Evolutionary conservation across 2,888 invertebrate species (phyloP).

Genomic region (Tortrix viridana): DNA sequence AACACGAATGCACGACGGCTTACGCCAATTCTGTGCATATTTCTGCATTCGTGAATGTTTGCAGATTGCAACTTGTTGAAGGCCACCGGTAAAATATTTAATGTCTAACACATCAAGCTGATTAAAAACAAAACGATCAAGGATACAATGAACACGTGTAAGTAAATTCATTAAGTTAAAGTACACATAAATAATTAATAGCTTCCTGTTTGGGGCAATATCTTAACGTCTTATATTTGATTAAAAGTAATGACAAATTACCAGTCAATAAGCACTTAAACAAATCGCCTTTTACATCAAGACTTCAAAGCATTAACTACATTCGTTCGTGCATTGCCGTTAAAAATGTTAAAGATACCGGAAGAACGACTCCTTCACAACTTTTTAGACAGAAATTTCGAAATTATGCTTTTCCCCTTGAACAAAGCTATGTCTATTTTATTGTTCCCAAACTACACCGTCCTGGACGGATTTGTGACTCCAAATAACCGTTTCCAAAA

Average conservation of each 20-base stretch:
- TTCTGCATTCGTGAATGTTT: too few species aligned
- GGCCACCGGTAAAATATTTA: too few species aligned
- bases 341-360: background rate
- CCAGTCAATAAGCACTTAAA: background rate
- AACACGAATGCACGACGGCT: too few species aligned
- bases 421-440: background rate
- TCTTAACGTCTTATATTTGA: too few species aligned
- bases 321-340: background rate
- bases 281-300: background rate
- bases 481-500: background rate
- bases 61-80: too few species aligned
- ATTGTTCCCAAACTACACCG: background rate
- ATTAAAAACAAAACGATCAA: too few species aligned
- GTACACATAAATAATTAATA: too few species aligned
- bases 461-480: constrained; percentile 1
- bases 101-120: too few species aligned
- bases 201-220: too few species aligned
- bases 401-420: background rate
- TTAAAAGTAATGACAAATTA: background rate
- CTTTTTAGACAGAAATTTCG: background rate
- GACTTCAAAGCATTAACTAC: background rate
- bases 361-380: background rate
- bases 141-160: too few species aligned
- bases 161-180: too few species aligned
- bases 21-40: too few species aligned